Base-by-base conservation (phyloP, 2,888 invertebrate genomes). In the Agrotis puta region DNA sequence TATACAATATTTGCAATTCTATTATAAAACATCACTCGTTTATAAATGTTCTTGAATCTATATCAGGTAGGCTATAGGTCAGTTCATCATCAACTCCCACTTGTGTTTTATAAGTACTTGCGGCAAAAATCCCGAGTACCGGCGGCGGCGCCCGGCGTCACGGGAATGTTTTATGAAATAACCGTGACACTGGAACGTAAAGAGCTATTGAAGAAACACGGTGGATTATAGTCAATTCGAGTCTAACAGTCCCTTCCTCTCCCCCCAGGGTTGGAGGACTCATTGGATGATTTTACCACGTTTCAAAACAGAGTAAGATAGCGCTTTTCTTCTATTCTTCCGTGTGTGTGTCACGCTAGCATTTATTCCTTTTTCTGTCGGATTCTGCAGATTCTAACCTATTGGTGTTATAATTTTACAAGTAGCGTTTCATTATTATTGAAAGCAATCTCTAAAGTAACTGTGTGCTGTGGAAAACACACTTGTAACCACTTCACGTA, bases 401-500 rank as follows among this genome's bases (percentile, higher is more conserved):
- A 3, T 20, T 24, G 2, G 24, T 47, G 22, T 39, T 24, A 27
- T 18, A 54, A 53, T 43, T 47, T 39, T 4, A 20, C 5, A 43
- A 56, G 16, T 43, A 13, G 3, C 22, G n/a, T 20, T 14, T 27
- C 2, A 53, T 58, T 18, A 0, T 43, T 48, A 48, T 53, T 58
- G 18, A 6, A 39, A 47, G 14, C 47, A 33, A 57, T 76, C 14
- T 22, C 62, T 45, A 39, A 53, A 14, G 13, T 58, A 39, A 39
- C 16, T 50, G 6, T 2, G 16, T 13, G 48, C 2, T 43, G 9
- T 22, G 39, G 24, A 51, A 56, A 77, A 64, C 14, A 18, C 20
- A 70, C 58, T 63, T 75, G 81, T 69, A 57, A 75, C 33, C 81
- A 65, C 64, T 75, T 70, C 62, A 75, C 62, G 53, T 63, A 58